Evolutionary conservation across 2,113 vertebrate species (phyloP).

Genomic region (Diadophis punctatus): DNA sequence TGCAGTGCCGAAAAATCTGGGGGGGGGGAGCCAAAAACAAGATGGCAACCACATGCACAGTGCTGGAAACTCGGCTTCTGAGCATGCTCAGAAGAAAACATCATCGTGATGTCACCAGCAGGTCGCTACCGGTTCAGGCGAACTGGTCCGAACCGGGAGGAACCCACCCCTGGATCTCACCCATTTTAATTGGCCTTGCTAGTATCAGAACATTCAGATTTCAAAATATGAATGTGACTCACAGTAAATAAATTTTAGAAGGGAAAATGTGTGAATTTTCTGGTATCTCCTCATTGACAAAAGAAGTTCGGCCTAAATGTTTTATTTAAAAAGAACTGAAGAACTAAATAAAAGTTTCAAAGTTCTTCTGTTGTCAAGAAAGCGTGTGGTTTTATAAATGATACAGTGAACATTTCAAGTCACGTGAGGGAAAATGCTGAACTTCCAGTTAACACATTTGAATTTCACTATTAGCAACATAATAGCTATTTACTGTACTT

Average conservation of each 20-base stretch:
- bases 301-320: background rate
- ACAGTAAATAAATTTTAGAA: background rate
- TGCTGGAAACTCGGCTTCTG: no score
- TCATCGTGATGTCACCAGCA: no score
- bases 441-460: conserved; percentile 41
- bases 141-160: no score
- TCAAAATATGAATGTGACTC: background rate
- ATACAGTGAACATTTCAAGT: background rate
- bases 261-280: background rate
- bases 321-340: conserved; percentile 15
- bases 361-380: background rate
- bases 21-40: no score
- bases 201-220: background rate
- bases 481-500: conserved; percentile 12
- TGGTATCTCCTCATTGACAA: background rate
- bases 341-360: conserved; percentile 12
- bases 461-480: conserved; percentile 13
- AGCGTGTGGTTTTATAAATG: conserved; percentile 17
- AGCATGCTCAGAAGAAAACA: no score
- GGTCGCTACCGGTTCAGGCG: no score
- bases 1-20: no score
- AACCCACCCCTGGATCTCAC: background rate
- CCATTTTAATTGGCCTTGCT: background rate
- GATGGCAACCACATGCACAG: no score
- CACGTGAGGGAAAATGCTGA: background rate